Evolutionary conservation across 2,797 vertebrate genomes (phyloP), one percentile per base, ranked within the genome.

Genomic region (Sebastes kiyomatsui): DNA sequence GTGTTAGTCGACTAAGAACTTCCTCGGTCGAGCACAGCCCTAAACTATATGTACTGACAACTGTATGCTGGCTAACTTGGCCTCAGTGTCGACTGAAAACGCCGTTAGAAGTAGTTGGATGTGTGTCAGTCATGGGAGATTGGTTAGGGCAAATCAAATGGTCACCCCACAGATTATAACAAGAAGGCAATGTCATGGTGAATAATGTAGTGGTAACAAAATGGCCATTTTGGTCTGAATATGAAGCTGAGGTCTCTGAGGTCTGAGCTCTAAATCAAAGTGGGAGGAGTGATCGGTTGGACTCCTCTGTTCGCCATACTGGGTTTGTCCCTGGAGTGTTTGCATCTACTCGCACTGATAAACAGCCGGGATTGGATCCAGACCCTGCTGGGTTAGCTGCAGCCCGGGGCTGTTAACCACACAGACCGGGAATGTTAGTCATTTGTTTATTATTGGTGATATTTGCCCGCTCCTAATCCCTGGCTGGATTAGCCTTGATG

Each of bases 341-440:
- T 92, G 86, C 85, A 87, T 90, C 89, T 76, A 83, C 82, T 87
- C 46, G 3, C 86, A 70, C 88, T 88, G 92, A 93, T 94, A 93
- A 96, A 95, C 94, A 95, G 84, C 72, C 72, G 61, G 90, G 93
- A 96, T 95, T 94, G 90, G 89, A 94, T 95, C 89, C 95, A 95
- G 94, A 94, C 85, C 88, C 79, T 80, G 87, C 83, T 91, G 87
- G 83, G 90, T 87, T 90, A 60, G 77, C 79, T 79, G 87, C 80
- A 90, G 86, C 87, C 83, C 23, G 65, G 82, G 89, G 91, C 82
- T 80, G 77, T 30, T 74, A 87, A 90, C 84, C 87, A 78, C 90
- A 87, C 84, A 85, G 56, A 83, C 81, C 14, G 78, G 78, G 91
- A 92, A 91, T 85, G 90, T 91, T 92, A 88, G 87, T 93, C 88